phyloP scores from a whole-genome alignment of 2,888 invertebrate genomes.

The Thecophora atra region DNA sequence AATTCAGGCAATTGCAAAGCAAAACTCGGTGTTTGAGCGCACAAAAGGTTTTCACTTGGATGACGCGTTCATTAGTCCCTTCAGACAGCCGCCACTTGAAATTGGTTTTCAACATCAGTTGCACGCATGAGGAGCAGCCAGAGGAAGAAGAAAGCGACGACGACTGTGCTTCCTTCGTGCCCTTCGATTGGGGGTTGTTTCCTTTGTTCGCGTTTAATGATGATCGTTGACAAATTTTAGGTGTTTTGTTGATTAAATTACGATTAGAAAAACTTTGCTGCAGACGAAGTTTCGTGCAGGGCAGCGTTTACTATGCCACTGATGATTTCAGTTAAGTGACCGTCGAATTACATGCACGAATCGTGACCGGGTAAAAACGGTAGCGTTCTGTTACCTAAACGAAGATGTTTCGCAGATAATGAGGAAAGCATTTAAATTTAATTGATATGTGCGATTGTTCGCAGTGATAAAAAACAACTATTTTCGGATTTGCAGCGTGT shows the following conservation, averaged over 20 bases:
- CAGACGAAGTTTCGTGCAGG: not conserved
- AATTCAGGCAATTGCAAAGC: slow-evolving; percentile 44
- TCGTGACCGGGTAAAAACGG: not conserved
- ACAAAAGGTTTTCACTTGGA: slow-evolving; percentile 46
- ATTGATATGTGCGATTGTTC: slow-evolving; percentile 20
- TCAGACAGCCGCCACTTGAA: slow-evolving; percentile 39
- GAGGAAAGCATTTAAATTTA: slow-evolving; percentile 17
- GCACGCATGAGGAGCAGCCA: slow-evolving; percentile 32
- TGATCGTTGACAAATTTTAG: slow-evolving; percentile 43
- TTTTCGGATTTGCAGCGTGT: not conserved
- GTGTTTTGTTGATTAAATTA: slow-evolving; percentile 39
- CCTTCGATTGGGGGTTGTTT: slow-evolving; percentile 37
- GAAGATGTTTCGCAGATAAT: slow-evolving; percentile 1
- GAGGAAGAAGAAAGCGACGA: not conserved
- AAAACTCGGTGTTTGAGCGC: slow-evolving; percentile 37
- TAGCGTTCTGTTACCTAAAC: slow-evolving; percentile 8
- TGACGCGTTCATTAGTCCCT: slow-evolving; percentile 45
- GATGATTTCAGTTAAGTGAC: not conserved
- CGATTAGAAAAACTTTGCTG: slow-evolving; percentile 12
- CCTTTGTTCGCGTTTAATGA: slow-evolving; percentile 36
- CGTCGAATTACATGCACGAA: not conserved
- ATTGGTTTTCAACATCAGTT: slow-evolving; percentile 38
- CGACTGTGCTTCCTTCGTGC: not conserved
- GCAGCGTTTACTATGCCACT: not conserved
- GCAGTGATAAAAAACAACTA: slow-evolving; percentile 22